Percentiles rank a stretch among this genome's conserved stretches.
Evolutionary conservation across 2,797 vertebrate genomes (phyloP).

Genomic region (Caiman crocodilus): DNA sequence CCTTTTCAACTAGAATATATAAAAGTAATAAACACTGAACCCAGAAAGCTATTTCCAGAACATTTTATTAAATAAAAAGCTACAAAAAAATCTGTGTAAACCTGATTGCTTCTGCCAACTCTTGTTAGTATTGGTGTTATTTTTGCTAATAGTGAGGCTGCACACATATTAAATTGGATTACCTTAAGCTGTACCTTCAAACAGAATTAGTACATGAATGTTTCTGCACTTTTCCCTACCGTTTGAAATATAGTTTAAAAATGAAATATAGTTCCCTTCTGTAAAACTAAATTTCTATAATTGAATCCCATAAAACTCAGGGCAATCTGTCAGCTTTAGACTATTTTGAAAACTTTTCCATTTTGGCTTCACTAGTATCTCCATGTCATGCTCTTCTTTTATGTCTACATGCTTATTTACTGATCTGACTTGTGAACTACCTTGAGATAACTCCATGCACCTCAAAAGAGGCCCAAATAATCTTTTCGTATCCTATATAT

Average conservation of each 20-base stretch:
- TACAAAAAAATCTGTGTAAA: background rate
- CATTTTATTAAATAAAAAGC: constrained; percentile 41
- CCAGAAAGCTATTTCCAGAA: background rate
- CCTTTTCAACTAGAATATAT: background rate
- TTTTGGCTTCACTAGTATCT: constrained; percentile 33
- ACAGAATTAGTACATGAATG: background rate
- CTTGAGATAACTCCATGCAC: constrained; percentile 35
- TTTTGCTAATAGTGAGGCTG: constrained; percentile 18
- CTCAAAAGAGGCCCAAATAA: constrained; percentile 7
- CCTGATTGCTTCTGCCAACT: background rate
- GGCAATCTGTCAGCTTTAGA: background rate
- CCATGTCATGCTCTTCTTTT: background rate
- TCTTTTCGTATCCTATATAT: background rate
- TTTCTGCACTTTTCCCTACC: background rate
- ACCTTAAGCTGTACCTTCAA: constrained; percentile 17
- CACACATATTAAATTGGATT: constrained; percentile 13
- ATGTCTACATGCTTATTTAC: constrained; percentile 13
- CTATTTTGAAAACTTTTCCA: background rate
- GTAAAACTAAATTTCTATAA: background rate
- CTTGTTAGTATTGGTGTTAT: constrained; percentile 5
- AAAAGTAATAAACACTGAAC: constrained; percentile 22
- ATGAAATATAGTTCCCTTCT: background rate
- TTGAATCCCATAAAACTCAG: background rate
- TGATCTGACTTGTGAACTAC: constrained; percentile 21
- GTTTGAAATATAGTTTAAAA: constrained; percentile 6